A percentile compares a stretch with the other conserved stretches of the same genome.
phyloP scores from a whole-genome alignment of 2,113 vertebrate genomes.

The Peromyscus polionotus region DNA sequence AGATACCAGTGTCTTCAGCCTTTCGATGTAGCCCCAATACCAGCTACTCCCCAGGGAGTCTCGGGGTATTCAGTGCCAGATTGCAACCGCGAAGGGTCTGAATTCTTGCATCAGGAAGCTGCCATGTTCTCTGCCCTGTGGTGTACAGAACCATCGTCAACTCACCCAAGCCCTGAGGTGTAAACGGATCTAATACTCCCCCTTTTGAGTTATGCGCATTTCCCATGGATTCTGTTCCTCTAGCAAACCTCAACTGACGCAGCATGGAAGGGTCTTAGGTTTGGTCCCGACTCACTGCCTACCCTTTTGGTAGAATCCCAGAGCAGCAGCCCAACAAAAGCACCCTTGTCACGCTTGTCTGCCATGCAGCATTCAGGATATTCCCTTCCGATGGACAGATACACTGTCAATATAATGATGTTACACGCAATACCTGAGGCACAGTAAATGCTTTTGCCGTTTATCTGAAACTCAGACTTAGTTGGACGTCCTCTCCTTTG shows the following conservation, averaged over 20 bases:
- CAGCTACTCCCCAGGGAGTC: background rate
- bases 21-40: background rate
- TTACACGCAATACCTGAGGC: background rate
- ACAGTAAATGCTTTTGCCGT: background rate
- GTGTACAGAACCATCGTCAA: background rate
- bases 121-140: background rate
- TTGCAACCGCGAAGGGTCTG: background rate
- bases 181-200: background rate
- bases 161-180: background rate
- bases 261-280: background rate
- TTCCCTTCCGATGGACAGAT: background rate
- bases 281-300: background rate
- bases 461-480: slow-evolving; percentile 27
- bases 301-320: background rate
- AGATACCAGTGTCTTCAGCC: background rate
- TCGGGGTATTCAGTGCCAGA: background rate
- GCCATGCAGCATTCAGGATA: background rate
- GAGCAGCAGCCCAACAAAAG: background rate
- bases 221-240: background rate
- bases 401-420: background rate
- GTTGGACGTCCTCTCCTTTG: background rate
- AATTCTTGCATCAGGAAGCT: background rate
- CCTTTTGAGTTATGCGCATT: background rate
- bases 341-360: background rate
- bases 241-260: background rate